Base-by-base conservation (phyloP, 2,888 invertebrate species). In the Chorisops tibialis region DNA sequence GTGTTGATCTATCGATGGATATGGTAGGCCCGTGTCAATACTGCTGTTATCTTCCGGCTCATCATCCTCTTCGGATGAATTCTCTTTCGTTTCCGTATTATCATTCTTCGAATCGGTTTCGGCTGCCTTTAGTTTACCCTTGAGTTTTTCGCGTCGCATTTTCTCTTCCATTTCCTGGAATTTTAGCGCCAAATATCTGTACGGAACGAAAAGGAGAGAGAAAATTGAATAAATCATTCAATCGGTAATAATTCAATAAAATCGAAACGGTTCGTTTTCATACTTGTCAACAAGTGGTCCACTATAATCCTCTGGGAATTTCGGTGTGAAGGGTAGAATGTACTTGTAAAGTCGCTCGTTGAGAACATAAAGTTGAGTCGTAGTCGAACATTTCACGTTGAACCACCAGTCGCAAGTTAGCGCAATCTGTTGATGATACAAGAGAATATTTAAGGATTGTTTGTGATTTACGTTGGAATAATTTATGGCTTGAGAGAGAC, bases 351-450 rank as follows among this genome's bases (percentile, higher is more conserved):
- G 83, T 65, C 93, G 84, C 76, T 93, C 93, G 70, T 93, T 93
- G 4, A 93, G 80, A 2, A 93, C 93, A 75, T 93, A 93, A 0
- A 91, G 82, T 74, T 93, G 93, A 0, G 90, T 80, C 0, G 93
- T 92, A 12, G 88, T 85, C 22, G 89, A 85, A 74, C 93, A 93
- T 70, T 89, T 87, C 0, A 93, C 93, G 74, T 93, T 93, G 78
- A 91, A 93, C 93, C 93, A 93, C 93, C 93, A 93, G 75, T 93
- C 93, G 72, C 93, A 93, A 0, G 93, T 93, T 45, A 93, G 79
- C 0, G 87, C 91, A 12, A 91, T 90, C 78, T 78, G 61, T 62
- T 59, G 62, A 61, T 52, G 14, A 45, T 62, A 14, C n/a, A n/a
- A n/a, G 18, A 61, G 38, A 24, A 48, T 66, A 63, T 45, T 43